phyloP scores from a whole-genome alignment of 35 echinoderm and acorn worm species.

The Heliocidaris erythrogramma region DNA sequence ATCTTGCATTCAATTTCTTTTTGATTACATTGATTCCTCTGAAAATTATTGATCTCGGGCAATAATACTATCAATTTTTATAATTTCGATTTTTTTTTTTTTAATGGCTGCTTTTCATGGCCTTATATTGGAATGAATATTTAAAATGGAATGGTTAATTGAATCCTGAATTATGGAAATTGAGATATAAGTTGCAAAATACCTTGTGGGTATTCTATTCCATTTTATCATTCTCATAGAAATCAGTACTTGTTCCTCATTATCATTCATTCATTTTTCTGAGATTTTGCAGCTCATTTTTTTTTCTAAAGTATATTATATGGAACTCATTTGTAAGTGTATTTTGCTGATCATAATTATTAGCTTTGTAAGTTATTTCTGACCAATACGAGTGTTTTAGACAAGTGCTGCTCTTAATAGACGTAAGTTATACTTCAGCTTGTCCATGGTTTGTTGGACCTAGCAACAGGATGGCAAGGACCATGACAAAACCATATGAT shows the following conservation, averaged over 20 bases:
- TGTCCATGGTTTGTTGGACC: no score
- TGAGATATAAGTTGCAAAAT: not conserved
- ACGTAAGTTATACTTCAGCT: no score
- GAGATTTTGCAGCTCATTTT: not conserved
- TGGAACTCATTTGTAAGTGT: not conserved
- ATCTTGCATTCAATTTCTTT: not conserved
- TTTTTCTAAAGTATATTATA: not conserved
- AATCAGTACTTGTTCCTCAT: not conserved
- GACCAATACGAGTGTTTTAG: no score
- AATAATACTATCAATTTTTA: not conserved
- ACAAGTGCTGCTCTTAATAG: no score
- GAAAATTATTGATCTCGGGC: not conserved
- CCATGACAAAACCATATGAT: no score
- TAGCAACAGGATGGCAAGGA: no score
- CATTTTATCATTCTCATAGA: not conserved
- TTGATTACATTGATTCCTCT: not conserved
- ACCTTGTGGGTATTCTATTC: not conserved
- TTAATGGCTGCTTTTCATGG: not conserved
- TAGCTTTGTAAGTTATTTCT: not conserved
- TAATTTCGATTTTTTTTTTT: not conserved
- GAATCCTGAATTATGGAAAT: not conserved
- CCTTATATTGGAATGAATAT: not conserved
- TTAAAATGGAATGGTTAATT: not conserved
- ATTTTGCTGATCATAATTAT: not conserved
- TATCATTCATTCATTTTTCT: not conserved